phyloP scores from a whole-genome alignment of 1,140 invertebrate genomes.

The Dreissena polymorpha region DNA sequence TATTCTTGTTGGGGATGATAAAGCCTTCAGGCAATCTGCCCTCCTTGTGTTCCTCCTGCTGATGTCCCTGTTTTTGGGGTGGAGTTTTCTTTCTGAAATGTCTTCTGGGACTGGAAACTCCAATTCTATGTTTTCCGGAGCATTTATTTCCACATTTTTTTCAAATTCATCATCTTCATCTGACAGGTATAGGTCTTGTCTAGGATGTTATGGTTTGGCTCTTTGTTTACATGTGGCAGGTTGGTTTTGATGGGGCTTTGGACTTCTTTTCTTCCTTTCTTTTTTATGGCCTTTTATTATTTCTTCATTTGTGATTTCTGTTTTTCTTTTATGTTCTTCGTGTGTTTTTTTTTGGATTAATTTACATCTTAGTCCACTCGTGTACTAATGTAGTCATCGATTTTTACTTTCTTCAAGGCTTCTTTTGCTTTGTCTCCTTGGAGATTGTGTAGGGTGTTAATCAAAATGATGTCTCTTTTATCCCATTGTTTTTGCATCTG shows the following conservation, averaged over 20 bases:
- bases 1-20: background rate
- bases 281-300: background rate
- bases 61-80: background rate
- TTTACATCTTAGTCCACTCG: background rate
- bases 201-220: background rate
- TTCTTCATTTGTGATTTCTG: background rate
- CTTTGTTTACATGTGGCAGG: background rate
- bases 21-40: background rate
- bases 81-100: background rate
- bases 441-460: background rate
- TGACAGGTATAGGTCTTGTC: background rate
- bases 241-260: background rate
- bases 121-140: background rate
- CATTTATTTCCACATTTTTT: background rate
- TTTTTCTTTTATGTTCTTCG: background rate
- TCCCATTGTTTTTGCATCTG: background rate
- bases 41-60: background rate
- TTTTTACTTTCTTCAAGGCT: background rate
- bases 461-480: background rate
- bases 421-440: background rate
- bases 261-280: no score
- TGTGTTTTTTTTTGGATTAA: background rate
- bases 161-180: conserved; percentile 2
- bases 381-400: background rate
- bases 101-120: background rate